phyloP scores from a whole-genome alignment of 2,113 vertebrate genomes.

The Brachyistius frenatus region DNA sequence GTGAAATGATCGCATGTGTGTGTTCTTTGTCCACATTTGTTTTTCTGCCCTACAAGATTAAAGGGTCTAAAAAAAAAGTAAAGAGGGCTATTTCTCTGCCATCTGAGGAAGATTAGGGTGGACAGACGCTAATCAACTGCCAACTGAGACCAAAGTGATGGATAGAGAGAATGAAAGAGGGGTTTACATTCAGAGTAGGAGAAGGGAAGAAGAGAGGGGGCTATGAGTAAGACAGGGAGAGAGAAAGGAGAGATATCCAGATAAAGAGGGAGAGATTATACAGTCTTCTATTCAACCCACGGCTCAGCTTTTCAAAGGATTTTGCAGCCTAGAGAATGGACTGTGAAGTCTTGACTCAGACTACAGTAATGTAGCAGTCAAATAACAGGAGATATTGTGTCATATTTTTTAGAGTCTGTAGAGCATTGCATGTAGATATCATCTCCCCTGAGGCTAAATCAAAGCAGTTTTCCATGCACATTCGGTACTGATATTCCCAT shows the following conservation, averaged over 20 bases:
- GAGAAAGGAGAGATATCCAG: background rate
- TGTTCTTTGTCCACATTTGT: constrained; percentile 5
- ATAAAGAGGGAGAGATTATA: constrained; percentile 27
- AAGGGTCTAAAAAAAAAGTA: constrained; percentile 12
- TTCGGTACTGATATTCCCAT: constrained; percentile 11
- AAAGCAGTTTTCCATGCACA: background rate
- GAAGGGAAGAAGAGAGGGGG: background rate
- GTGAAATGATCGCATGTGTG: background rate
- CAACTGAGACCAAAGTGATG: constrained; percentile 36
- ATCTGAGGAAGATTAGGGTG: constrained; percentile 45
- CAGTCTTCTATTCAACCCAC: constrained; percentile 35
- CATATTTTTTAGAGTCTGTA: too few species aligned
- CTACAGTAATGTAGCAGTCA: too few species aligned
- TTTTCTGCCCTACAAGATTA: constrained; percentile 30
- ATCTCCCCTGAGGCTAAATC: background rate
- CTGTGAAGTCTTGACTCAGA: constrained; percentile 4
- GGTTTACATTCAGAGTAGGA: constrained; percentile 23
- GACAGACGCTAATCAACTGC: constrained; percentile 63
- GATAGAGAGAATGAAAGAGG: constrained; percentile 25
- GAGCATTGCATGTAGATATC: background rate
- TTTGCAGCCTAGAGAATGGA: constrained; percentile 32
- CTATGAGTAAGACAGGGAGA: background rate
- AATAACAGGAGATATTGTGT: too few species aligned
- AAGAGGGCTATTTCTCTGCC: constrained; percentile 19
- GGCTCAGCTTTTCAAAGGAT: constrained; percentile 37